phyloP scores from a whole-genome alignment of 2,113 vertebrate genomes.

The Crotalus viridis region DNA sequence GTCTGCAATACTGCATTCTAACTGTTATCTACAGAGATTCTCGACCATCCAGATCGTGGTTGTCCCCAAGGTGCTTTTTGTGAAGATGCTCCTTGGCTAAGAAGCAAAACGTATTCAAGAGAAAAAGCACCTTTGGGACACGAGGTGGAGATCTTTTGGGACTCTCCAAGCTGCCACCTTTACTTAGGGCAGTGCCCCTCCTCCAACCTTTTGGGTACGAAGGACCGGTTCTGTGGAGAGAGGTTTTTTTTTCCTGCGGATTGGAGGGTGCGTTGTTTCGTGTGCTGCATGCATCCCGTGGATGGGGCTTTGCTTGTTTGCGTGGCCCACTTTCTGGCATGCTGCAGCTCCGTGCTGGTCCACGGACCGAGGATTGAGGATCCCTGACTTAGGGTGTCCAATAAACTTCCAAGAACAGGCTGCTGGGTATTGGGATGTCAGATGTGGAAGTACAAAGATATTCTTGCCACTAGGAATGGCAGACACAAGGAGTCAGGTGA shows the following conservation, averaged over 20 bases:
- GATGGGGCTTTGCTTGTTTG: too few relatives aligned
- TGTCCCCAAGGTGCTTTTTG: too few relatives aligned
- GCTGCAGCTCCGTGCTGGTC: too few relatives aligned
- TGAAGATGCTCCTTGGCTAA: neutral
- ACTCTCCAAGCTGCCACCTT: neutral
- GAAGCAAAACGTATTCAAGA: neutral
- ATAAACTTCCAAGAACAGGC: neutral
- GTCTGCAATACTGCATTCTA: too few relatives aligned
- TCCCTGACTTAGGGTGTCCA: neutral
- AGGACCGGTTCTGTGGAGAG: too few relatives aligned
- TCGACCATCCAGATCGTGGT: neutral
- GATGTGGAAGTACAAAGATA: neutral
- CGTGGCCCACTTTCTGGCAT: too few relatives aligned
- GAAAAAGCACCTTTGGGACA: neutral
- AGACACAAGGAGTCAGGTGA: neutral
- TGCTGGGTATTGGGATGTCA: neutral
- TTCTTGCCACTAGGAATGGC: neutral
- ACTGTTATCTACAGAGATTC: neutral
- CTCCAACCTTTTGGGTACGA: too few relatives aligned
- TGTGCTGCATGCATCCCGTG: too few relatives aligned
- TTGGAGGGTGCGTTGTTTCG: too few relatives aligned
- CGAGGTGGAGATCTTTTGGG: neutral
- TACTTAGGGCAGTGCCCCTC: too few relatives aligned
- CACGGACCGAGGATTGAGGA: too few relatives aligned
- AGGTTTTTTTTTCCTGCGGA: too few relatives aligned